Conservation (phyloP, 2,888 invertebrate genomes). For the Lymantria monacha region DNA sequence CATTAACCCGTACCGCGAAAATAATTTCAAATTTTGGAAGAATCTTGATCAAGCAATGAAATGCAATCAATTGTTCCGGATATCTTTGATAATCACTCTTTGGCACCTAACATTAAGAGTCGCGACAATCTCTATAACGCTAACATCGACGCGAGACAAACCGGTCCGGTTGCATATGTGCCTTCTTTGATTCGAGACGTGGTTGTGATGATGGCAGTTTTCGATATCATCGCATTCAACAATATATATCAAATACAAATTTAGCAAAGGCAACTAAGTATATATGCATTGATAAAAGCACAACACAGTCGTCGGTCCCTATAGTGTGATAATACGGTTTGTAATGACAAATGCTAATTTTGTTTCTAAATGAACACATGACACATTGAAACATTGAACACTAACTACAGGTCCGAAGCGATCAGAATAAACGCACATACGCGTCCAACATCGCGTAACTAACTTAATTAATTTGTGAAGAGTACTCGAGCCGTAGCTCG, state of each 20-base stretch:
- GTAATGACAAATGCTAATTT: constrained; percentile 65
- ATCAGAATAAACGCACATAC: constrained; percentile 60
- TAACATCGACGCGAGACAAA: constrained; percentile 45
- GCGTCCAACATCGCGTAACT: constrained; percentile 60
- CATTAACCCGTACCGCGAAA: constrained; percentile 77
- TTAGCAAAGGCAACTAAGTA: constrained; percentile 65
- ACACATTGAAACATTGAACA: constrained; percentile 75
- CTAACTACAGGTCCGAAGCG: constrained; percentile 74
- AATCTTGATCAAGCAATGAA: constrained; percentile 59
- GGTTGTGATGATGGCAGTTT: constrained; percentile 1
- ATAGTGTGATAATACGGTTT: constrained; percentile 52
- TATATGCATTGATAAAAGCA: constrained; percentile 61
- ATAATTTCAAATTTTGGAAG: constrained; percentile 76
- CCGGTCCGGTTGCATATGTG: constrained; percentile 50
- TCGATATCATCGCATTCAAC: background rate
- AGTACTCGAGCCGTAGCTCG: constrained; percentile 62
- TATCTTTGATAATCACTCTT: constrained; percentile 81
- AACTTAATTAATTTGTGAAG: constrained; percentile 76
- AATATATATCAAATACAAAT: constrained; percentile 52
- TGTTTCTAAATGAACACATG: constrained; percentile 77
- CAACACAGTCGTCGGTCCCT: constrained; percentile 59
- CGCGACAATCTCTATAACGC: constrained; percentile 49
- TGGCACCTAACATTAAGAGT: constrained; percentile 75
- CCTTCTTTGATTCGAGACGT: constrained; percentile 25
- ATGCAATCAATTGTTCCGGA: constrained; percentile 70